These are phyloP conservation scores for Phrixothrix hirtus DNA, from an alignment of 2,888 invertebrate genomes.

Conservation along the genomic window DNA sequence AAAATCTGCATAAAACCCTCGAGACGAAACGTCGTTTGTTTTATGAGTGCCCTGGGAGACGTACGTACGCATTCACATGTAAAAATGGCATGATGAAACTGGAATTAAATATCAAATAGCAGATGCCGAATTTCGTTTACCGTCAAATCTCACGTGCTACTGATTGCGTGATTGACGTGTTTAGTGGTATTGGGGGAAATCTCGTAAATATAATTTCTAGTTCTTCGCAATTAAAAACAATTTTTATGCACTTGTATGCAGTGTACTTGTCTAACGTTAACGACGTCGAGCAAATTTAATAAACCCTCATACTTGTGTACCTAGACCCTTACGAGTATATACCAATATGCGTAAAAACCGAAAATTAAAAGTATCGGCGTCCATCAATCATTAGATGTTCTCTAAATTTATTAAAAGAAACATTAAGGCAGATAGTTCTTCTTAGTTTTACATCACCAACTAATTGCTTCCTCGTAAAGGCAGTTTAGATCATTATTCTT, in stretches of 20 bases:
- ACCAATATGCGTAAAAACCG: no score
- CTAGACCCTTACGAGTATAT: no score
- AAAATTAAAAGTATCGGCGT: no score
- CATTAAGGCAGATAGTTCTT: no score
- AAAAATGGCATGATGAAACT: conserved; percentile 40
- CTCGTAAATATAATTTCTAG: conserved; percentile 17
- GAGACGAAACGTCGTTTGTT: conserved; percentile 34
- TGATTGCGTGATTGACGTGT: conserved; percentile 29
- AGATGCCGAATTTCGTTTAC: conserved; percentile 31
- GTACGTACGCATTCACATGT: conserved; percentile 40
- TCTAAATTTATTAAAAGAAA: no score
- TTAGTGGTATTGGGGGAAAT: conserved; percentile 9
- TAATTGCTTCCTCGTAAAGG: no score
- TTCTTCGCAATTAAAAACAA: conserved; percentile 17
- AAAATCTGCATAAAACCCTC: conserved; percentile 47
- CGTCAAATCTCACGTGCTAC: conserved; percentile 17
- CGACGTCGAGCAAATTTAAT: no score
- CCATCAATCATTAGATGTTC: no score
- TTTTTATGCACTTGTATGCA: conserved; percentile 12
- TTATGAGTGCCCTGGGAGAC: conserved; percentile 42
- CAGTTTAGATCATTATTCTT: no score
- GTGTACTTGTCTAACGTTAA: no score
- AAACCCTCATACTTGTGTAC: no score
- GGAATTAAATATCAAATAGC: conserved; percentile 42
- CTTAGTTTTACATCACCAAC: no score